Conservation (phyloP, 2,113 vertebrate genomes). For the Nothoprocta pentlandii region DNA sequence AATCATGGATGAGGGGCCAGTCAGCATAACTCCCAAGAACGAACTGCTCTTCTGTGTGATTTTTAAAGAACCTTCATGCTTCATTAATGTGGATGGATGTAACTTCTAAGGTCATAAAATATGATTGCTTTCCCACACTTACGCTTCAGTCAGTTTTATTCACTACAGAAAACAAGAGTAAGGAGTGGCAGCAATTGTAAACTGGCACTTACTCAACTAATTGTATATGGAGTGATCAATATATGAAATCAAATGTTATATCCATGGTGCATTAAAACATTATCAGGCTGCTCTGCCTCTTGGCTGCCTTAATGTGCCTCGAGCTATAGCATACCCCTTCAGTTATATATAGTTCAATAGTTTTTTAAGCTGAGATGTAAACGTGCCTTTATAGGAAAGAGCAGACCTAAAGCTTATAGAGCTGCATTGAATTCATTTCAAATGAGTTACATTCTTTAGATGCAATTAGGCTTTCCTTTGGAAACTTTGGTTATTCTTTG, state of each 20-base stretch:
- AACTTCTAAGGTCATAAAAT: neutral
- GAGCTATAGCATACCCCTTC: neutral
- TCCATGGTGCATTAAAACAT: neutral
- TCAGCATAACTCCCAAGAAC: neutral
- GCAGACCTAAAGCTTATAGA: neutral
- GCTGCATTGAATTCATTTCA: neutral
- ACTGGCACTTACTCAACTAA: neutral
- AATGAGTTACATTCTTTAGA: conserved; percentile 37
- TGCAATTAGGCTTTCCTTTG: conserved; percentile 41
- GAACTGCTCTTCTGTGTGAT: neutral
- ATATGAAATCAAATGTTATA: conserved; percentile 7
- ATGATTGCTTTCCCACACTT: neutral
- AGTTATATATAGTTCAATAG: neutral
- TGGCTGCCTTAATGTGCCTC: neutral
- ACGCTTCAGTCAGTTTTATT: neutral
- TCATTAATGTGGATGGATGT: neutral
- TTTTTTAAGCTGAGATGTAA: conserved; percentile 27
- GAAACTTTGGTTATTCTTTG: neutral
- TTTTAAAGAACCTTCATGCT: conserved; percentile 13
- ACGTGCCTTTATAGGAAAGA: neutral
- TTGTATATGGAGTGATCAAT: conserved; percentile 31
- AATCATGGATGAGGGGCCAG: neutral
- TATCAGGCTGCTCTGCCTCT: neutral
- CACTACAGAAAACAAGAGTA: neutral
- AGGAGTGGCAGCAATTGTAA: neutral